Conservation (phyloP, 2,888 invertebrate genomes). For the Ptilodon capucinus region DNA sequence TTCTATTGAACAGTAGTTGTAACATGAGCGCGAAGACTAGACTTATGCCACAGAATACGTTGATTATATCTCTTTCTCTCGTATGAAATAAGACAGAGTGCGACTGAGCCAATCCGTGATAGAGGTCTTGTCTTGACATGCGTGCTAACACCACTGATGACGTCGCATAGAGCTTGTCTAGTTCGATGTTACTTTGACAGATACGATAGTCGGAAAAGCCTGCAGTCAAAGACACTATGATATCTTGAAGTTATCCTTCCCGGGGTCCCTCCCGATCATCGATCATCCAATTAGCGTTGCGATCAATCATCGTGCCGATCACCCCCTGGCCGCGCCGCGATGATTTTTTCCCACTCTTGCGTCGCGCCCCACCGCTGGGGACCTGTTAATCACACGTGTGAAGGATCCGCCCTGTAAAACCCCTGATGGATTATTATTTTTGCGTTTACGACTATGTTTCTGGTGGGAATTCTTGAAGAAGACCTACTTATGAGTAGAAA, state of each 20-base stretch:
- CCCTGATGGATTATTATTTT: slow-evolving; percentile 38
- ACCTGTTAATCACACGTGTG: slow-evolving; percentile 74
- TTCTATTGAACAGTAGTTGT: no score
- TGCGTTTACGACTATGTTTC: slow-evolving; percentile 9
- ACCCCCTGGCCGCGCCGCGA: slow-evolving; percentile 69
- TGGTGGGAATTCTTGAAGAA: background rate
- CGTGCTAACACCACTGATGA: no score
- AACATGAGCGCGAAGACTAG: no score
- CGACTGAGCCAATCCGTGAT: no score
- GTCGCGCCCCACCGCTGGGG: slow-evolving; percentile 55
- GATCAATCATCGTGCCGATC: slow-evolving; percentile 88
- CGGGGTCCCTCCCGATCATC: slow-evolving; percentile 71
- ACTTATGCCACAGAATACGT: no score
- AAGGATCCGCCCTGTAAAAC: slow-evolving; percentile 44
- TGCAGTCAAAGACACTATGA: background rate
- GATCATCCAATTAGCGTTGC: slow-evolving; percentile 89
- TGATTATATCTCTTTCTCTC: no score
- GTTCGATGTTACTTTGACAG: no score
- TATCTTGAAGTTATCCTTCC: slow-evolving; percentile 7
- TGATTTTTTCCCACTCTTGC: slow-evolving; percentile 73
- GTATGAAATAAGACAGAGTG: no score
- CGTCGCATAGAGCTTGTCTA: no score
- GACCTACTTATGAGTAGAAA: no score
- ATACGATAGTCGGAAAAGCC: no score
- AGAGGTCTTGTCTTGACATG: no score